Percentiles rank a stretch among this genome's conserved stretches.
These are phyloP conservation scores for Sipunculus nudus DNA, from an alignment of 2,888 invertebrate species.

Conservation along the genomic window DNA sequence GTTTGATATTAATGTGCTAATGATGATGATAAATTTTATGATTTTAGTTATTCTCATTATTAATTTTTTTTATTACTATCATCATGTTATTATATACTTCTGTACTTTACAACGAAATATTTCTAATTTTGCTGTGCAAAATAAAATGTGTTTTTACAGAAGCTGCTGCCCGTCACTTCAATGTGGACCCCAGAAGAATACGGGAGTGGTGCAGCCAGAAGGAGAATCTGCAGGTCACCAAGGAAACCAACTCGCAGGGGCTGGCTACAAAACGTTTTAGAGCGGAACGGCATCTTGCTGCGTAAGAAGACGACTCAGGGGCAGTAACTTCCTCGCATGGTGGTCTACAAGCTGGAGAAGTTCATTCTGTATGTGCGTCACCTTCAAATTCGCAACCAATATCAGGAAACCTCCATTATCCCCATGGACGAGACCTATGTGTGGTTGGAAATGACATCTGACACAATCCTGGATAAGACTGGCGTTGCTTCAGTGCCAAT, in stretches of 20 bases:
- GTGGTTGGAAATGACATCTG: slow-evolving; percentile 12
- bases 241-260: slow-evolving; percentile 7
- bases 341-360: background rate
- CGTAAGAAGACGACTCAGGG: slow-evolving; percentile 8
- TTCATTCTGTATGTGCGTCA: background rate
- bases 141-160: no score
- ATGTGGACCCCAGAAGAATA: background rate
- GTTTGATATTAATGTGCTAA: no score
- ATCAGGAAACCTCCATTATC: background rate
- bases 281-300: slow-evolving; percentile 8
- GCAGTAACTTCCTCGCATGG: background rate
- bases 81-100: no score
- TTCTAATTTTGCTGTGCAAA: no score
- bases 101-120: no score
- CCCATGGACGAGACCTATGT: slow-evolving; percentile 25
- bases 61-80: no score
- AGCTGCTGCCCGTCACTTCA: background rate
- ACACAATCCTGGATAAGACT: slow-evolving; percentile 22
- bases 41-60: no score
- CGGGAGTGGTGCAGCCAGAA: slow-evolving; percentile 4
- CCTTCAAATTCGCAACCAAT: background rate
- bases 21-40: no score
- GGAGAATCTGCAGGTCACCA: background rate
- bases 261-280: slow-evolving; percentile 12
- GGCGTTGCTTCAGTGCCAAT: slow-evolving; percentile 39